Conservation (phyloP, 2,888 invertebrate genomes). For the Junonia oenone region DNA sequence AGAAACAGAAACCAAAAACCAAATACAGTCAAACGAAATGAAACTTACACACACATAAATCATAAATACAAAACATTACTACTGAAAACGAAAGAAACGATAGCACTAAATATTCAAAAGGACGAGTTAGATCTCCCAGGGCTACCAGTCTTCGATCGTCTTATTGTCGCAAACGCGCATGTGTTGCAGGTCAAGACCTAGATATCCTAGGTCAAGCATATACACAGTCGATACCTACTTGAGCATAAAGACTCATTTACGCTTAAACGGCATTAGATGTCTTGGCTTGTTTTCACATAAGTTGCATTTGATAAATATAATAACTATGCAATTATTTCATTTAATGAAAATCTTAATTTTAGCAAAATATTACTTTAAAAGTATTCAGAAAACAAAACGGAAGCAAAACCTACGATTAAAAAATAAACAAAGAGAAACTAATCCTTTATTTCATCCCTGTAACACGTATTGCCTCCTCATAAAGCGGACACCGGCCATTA, state of each 20-base stretch:
- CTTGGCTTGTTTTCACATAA: neutral
- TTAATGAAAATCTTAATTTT: too few relatives aligned
- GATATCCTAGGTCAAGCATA: constrained; percentile 16
- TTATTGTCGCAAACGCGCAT: constrained; percentile 29
- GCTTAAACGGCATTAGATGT: neutral
- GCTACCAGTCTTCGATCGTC: constrained; percentile 28
- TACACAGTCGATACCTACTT: neutral
- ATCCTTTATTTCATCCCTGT: neutral
- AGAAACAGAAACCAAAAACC: too few relatives aligned
- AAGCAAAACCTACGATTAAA: neutral
- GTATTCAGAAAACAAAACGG: neutral
- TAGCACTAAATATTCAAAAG: constrained; percentile 6
- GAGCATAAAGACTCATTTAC: neutral
- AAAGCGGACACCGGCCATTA: constrained; percentile 4
- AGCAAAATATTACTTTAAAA: neutral
- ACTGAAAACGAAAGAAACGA: constrained; percentile 5
- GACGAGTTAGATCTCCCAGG: constrained; percentile 14
- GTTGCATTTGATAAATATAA: too few relatives aligned
- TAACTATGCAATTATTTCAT: too few relatives aligned
- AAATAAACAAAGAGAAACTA: neutral
- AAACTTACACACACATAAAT: too few relatives aligned
- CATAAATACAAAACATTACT: constrained; percentile 4
- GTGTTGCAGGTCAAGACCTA: constrained; percentile 29
- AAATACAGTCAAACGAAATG: too few relatives aligned
- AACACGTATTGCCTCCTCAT: constrained; percentile 4